Percentiles rank a stretch among this genome's conserved stretches.
Conservation (phyloP, 2,888 invertebrate genomes). For the Diploptera punctata region DNA sequence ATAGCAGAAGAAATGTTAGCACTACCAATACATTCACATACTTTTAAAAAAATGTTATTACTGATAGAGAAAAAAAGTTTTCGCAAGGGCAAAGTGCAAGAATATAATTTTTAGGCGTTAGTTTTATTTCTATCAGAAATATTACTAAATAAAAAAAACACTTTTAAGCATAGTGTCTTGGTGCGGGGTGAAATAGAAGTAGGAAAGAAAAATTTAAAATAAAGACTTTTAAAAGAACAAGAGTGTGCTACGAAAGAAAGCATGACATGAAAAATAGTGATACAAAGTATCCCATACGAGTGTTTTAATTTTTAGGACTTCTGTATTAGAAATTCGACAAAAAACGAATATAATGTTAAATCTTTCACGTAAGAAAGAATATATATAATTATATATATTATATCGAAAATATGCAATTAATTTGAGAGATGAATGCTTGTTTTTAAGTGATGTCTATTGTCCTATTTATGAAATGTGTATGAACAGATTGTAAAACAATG, state of each 20-base stretch:
- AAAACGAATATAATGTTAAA: neutral
- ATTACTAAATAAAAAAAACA: neutral
- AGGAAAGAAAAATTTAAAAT: no score
- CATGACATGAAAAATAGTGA: neutral
- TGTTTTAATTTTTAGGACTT: neutral
- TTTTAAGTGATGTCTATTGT: no score
- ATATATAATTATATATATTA: no score
- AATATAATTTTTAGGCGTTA: conserved; percentile 5
- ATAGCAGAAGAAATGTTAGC: neutral
- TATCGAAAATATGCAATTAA: no score
- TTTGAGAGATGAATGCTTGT: no score
- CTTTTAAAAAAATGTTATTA: neutral
- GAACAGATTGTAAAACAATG: no score
- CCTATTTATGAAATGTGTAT: no score
- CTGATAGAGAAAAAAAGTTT: neutral
- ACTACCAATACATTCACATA: no score
- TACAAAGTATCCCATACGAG: conserved; percentile 7
- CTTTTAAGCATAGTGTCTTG: neutral
- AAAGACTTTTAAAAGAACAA: no score
- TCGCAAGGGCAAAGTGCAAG: conserved; percentile 27
- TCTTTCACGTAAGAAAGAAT: no score
- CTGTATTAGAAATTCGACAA: neutral
- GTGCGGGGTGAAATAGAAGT: neutral
- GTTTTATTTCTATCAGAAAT: conserved; percentile 18
- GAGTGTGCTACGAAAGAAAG: neutral